Percentiles rank a stretch among this genome's conserved stretches.
phyloP scores from a whole-genome alignment of 1,140 invertebrate species.

The Drosophila sproati region DNA sequence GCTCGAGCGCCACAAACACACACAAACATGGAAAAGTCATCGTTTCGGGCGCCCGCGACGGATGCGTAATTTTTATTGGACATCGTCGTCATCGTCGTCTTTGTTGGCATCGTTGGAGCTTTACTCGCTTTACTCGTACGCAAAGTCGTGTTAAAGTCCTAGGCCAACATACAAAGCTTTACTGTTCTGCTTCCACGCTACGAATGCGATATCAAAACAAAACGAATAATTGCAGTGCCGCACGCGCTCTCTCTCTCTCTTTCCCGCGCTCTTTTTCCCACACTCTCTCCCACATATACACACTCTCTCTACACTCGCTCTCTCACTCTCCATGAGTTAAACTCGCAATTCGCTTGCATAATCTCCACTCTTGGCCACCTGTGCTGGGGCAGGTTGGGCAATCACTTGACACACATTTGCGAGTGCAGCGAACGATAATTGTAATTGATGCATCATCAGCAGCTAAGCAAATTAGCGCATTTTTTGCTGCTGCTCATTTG shows the following conservation, averaged over 20 bases:
- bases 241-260: constrained; percentile 29
- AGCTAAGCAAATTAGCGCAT: constrained; percentile 49
- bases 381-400: constrained; percentile 39
- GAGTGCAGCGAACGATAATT: constrained; percentile 41
- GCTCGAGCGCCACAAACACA: constrained; percentile 38
- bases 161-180: constrained; percentile 77
- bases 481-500: constrained; percentile 34
- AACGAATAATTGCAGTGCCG: constrained; percentile 76
- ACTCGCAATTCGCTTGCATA: constrained; percentile 38
- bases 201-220: constrained; percentile 76
- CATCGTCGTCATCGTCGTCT: constrained; percentile 53
- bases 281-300: not conserved
- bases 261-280: constrained; percentile 14
- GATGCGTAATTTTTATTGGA: constrained; percentile 79
- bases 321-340: not conserved
- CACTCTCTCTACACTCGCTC: constrained; percentile 1
- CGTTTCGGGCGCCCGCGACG: constrained; percentile 58
- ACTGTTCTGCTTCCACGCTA: constrained; percentile 26
- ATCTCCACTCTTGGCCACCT: constrained; percentile 68
- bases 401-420: constrained; percentile 59
- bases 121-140: constrained; percentile 54
- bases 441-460: constrained; percentile 55
- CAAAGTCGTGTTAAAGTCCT: constrained; percentile 50
- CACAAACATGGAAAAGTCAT: constrained; percentile 23
- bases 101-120: constrained; percentile 27